Percentiles rank a stretch among this genome's conserved stretches.
Conservation (phyloP, 2,888 invertebrate species). For the Thera britannica region DNA sequence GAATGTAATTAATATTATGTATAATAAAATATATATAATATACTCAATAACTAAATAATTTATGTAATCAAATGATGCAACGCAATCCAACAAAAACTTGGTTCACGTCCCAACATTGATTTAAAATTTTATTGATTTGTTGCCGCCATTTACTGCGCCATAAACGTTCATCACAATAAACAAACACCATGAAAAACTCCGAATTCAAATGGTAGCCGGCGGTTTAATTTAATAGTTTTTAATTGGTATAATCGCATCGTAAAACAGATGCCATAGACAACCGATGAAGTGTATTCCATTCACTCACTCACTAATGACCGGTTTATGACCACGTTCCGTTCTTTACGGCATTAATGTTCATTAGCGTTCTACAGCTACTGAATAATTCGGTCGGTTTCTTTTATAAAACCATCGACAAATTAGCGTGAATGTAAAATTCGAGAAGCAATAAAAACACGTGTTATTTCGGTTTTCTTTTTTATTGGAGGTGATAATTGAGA, state of each 20-base stretch:
- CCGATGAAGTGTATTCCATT: slow-evolving; percentile 74
- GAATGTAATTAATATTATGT: background rate
- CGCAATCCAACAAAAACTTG: slow-evolving; percentile 25
- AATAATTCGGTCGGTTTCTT: slow-evolving; percentile 79
- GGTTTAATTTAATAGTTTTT: slow-evolving; percentile 81
- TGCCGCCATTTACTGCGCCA: slow-evolving; percentile 60
- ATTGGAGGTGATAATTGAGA: slow-evolving; percentile 82
- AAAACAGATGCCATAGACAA: slow-evolving; percentile 78
- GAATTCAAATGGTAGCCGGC: slow-evolving; percentile 76
- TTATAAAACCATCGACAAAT: slow-evolving; percentile 81
- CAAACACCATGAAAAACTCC: slow-evolving; percentile 72
- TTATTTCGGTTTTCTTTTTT: slow-evolving; percentile 75
- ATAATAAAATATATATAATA: background rate
- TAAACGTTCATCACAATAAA: slow-evolving; percentile 80
- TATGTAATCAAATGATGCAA: slow-evolving; percentile 30
- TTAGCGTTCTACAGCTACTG: slow-evolving; percentile 80
- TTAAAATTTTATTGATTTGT: slow-evolving; percentile 57
- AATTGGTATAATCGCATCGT: slow-evolving; percentile 80
- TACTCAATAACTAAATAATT: background rate
- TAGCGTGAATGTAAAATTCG: slow-evolving; percentile 83
- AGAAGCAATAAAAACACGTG: slow-evolving; percentile 75
- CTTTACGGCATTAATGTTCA: slow-evolving; percentile 77
- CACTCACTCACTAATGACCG: slow-evolving; percentile 69
- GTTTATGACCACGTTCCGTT: slow-evolving; percentile 67
- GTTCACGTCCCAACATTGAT: slow-evolving; percentile 43